Percentiles rank a stretch among this genome's conserved stretches.
Evolutionary conservation across 2,888 invertebrate species (phyloP).

Genomic region (Xylota segnis): DNA sequence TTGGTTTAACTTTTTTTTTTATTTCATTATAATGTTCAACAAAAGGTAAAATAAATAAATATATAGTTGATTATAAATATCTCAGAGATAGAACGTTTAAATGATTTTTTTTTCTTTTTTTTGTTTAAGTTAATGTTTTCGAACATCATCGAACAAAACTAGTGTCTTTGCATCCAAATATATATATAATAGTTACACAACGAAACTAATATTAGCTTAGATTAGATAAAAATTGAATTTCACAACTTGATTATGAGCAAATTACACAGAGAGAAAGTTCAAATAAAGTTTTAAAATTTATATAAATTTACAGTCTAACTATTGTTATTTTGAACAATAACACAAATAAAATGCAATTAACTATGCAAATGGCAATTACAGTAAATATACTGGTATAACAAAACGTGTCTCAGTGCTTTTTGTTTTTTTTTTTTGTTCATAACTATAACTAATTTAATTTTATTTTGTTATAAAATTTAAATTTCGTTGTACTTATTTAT

Average conservation of each 20-base stretch:
- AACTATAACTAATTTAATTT: constrained; percentile 58
- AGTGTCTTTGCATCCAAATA: constrained; percentile 11
- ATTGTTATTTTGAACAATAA: constrained; percentile 42
- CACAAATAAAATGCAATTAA: constrained; percentile 65
- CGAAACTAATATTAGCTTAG: constrained; percentile 7
- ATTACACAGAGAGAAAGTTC: background rate
- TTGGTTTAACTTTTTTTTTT: constrained; percentile 23
- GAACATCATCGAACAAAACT: background rate
- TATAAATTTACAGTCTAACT: constrained; percentile 32
- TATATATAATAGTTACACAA: background rate
- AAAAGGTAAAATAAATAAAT: constrained; percentile 25
- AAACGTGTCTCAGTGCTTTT: constrained; percentile 70
- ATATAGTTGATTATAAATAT: constrained; percentile 36
- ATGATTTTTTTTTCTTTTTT: background rate
- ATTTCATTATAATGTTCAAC: constrained; percentile 20
- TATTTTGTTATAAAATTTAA: constrained; percentile 60
- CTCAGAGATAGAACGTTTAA: constrained; percentile 42
- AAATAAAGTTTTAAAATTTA: background rate
- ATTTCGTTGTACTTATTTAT: constrained; percentile 71
- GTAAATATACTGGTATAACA: constrained; percentile 61
- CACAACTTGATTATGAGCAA: constrained; percentile 23
- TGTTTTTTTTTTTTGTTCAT: background rate
- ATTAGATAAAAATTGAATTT: background rate
- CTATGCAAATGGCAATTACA: constrained; percentile 62
- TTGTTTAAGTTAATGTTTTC: background rate